Percentiles rank a stretch among this genome's conserved stretches.
Evolutionary conservation across 2,797 vertebrate species (phyloP).

Genomic region (Ptychadena robeensis): DNA sequence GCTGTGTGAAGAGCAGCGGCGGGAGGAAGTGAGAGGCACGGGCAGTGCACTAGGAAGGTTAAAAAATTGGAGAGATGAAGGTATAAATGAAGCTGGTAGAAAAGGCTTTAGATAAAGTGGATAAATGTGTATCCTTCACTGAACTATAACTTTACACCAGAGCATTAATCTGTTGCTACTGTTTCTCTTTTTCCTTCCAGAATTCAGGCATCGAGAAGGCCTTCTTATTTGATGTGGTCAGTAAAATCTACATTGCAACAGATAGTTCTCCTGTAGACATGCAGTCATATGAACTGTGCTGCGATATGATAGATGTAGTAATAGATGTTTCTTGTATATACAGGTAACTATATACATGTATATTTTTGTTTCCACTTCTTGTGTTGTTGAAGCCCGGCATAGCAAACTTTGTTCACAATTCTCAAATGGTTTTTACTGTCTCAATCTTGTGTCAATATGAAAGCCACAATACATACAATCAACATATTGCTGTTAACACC

Average conservation of each 20-base stretch:
- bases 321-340: conserved; percentile 99
- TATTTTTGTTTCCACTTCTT: conserved; percentile 29
- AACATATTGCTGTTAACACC: too few species aligned
- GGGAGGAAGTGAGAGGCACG: too few species aligned
- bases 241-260: conserved; percentile 99
- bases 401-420: too few species aligned
- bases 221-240: conserved; percentile 99
- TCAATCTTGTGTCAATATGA: too few species aligned
- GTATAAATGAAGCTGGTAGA: too few species aligned
- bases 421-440: not conserved
- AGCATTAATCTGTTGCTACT: not conserved
- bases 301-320: conserved; percentile 99
- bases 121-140: not conserved
- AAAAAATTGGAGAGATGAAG: too few species aligned
- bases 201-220: conserved; percentile 99
- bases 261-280: conserved; percentile 99
- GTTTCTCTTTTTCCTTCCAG: conserved; percentile 76
- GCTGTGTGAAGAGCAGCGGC: too few species aligned
- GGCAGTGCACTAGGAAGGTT: too few species aligned
- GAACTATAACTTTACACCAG: not conserved
- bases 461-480: too few species aligned
- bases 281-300: conserved; percentile 98
- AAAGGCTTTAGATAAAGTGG: too few species aligned
- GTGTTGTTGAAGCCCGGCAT: too few species aligned
- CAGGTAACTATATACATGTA: conserved; percentile 81